phyloP scores from a whole-genome alignment of 2,113 vertebrate genomes.

The Esox niger region DNA sequence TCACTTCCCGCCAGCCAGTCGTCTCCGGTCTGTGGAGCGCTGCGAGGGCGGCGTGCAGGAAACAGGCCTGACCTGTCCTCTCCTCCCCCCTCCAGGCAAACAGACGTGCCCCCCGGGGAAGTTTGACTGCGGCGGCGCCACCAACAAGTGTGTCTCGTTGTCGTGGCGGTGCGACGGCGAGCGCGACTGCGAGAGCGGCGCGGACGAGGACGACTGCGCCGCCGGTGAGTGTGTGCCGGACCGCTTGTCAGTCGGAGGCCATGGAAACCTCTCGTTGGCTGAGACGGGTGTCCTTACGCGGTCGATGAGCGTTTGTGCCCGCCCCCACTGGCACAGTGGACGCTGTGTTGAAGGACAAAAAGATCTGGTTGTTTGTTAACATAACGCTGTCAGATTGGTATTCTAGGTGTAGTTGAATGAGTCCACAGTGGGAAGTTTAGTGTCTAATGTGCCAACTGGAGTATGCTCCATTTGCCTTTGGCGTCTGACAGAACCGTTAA shows the following conservation, averaged over 20 bases:
- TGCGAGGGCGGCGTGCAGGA: background rate
- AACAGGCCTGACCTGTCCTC: background rate
- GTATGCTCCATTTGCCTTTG: background rate
- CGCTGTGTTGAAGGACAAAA: background rate
- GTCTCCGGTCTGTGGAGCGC: no score
- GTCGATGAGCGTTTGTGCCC: background rate
- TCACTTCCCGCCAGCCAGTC: no score
- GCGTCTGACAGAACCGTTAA: background rate
- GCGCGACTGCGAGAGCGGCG: constrained; percentile 91
- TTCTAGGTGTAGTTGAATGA: constrained; percentile 21
- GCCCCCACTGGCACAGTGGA: background rate
- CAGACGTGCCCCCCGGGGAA: constrained; percentile 92
- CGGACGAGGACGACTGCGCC: constrained; percentile 87
- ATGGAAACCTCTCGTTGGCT: no score
- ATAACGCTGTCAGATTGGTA: background rate
- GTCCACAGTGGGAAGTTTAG: constrained; percentile 8
- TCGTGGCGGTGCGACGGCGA: constrained; percentile 95
- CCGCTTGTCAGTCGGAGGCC: background rate
- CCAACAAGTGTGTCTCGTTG: constrained; percentile 89
- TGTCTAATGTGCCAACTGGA: constrained; percentile 8
- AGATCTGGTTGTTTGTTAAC: background rate
- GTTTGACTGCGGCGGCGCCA: constrained; percentile 89
- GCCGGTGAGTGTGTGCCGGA: constrained; percentile 76
- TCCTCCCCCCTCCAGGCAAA: constrained; percentile 71
- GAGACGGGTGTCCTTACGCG: background rate